Evolutionary conservation across 2,888 invertebrate species (phyloP), one percentile per base, ranked within the genome.

Genomic region (Disparrhopalites patrizii): DNA sequence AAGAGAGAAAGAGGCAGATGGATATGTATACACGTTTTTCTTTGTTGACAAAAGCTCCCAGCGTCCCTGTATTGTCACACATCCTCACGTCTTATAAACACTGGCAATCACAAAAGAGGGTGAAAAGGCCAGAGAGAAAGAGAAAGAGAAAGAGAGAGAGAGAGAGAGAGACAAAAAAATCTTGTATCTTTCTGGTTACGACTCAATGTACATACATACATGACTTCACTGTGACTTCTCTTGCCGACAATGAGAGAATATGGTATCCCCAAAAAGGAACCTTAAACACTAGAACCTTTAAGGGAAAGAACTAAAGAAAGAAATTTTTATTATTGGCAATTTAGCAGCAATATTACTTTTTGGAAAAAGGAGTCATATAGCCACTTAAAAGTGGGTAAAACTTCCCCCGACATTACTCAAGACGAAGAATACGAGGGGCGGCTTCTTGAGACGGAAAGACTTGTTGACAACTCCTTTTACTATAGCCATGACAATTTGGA

Each of bases 401-500:
- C 62, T 64, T 66, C 62, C 61, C 66, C 66, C 66, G 66, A 55
- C 66, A 67, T 52, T 51, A 62, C 62, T 62, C 57, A 57, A 33
- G 20, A 28, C 10, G 33, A 31, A 40, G 57, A 57, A 40, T 40
- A 52, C 43, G 28, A 28, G 57, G 57, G 47, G 61, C 52, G 60
- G 58, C 54, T 38, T 38, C 43, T 62, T 62, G 33, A 36, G 30
- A 20, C 8, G 13, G 28, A 27, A 50, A 18, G 18, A 54, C 25
- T 64, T 67, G 67, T 67, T 67, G 67, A 67, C 67, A 67, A 67
- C 64, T 67, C 61, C 57, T 52, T 58, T 67, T 63, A 63, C 63
- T 63, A n/a, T n/a, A 2, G 54, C 38, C 36, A 28, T 62, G 62
- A 62, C 54, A 25, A 62, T 38, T 23, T 25, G 51, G 10, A n/a